Conservation (phyloP, 2,797 vertebrate genomes). For the Allobates femoralis region DNA sequence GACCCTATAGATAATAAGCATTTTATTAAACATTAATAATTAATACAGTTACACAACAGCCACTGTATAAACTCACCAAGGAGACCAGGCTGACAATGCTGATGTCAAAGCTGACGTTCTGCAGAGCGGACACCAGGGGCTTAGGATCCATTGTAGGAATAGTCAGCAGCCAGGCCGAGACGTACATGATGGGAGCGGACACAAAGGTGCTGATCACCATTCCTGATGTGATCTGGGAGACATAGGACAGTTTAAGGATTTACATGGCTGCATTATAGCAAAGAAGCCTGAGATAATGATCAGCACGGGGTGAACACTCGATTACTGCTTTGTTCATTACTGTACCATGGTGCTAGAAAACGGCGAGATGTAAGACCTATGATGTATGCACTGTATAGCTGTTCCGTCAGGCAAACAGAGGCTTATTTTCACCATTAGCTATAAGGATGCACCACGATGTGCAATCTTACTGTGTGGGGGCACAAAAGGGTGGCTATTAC, state of each 20-base stretch:
- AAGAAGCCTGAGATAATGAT: too few species aligned
- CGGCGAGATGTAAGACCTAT: too few species aligned
- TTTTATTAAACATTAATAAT: neutral
- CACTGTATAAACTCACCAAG: slow-evolving; percentile 81
- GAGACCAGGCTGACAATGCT: slow-evolving; percentile 91
- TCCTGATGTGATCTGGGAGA: slow-evolving; percentile 88
- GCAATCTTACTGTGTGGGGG: too few species aligned
- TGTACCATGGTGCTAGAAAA: too few species aligned
- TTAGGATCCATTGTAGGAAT: slow-evolving; percentile 89
- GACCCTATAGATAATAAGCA: neutral
- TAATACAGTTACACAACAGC: neutral
- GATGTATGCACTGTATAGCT: too few species aligned
- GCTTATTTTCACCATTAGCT: too few species aligned
- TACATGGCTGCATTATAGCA: neutral
- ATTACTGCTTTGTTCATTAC: too few species aligned
- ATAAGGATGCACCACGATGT: too few species aligned
- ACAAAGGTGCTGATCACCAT: slow-evolving; percentile 98
- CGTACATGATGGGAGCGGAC: slow-evolving; percentile 97
- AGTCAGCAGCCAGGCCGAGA: slow-evolving; percentile 94
- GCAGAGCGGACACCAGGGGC: slow-evolving; percentile 83
- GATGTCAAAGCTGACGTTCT: slow-evolving; percentile 91
- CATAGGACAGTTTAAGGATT: slow-evolving; percentile 20
- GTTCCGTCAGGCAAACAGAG: too few species aligned
- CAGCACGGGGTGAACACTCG: too few species aligned
- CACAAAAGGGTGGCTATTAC: too few species aligned